Conservation (phyloP, 2,113 vertebrate species). For the Sapayoa aenigma region DNA sequence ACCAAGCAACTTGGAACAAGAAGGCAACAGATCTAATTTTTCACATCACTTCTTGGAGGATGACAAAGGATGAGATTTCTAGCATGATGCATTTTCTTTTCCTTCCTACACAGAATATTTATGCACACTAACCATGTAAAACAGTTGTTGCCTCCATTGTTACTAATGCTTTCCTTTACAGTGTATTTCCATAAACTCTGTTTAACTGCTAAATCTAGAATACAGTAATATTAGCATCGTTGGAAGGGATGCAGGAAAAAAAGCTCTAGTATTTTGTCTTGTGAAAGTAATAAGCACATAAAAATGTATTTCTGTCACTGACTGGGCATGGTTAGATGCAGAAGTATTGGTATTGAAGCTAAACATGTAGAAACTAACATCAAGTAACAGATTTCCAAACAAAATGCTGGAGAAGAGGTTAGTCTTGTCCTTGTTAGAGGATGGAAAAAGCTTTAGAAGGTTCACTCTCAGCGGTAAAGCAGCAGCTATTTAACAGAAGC, state of each 20-base stretch:
- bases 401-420: neutral
- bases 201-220: neutral
- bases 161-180: neutral
- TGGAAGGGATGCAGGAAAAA: neutral
- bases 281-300: neutral
- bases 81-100: neutral
- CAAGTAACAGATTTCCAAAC: constrained; percentile 17
- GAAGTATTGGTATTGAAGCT: neutral
- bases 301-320: constrained; percentile 6
- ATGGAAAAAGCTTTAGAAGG: constrained; percentile 30
- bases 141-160: neutral
- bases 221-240: neutral
- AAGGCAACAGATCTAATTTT: neutral
- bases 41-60: neutral
- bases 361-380: constrained; percentile 14
- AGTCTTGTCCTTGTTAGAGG: constrained; percentile 45
- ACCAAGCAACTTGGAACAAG: neutral
- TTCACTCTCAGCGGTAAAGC: constrained; percentile 24
- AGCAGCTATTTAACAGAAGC: constrained; percentile 62
- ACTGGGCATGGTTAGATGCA: neutral
- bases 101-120: neutral
- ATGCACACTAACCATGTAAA: neutral
- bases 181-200: neutral
- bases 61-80: neutral
- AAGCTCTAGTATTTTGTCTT: neutral